phyloP scores from a whole-genome alignment of 2,888 invertebrate genomes.

The Melanargia galathea region DNA sequence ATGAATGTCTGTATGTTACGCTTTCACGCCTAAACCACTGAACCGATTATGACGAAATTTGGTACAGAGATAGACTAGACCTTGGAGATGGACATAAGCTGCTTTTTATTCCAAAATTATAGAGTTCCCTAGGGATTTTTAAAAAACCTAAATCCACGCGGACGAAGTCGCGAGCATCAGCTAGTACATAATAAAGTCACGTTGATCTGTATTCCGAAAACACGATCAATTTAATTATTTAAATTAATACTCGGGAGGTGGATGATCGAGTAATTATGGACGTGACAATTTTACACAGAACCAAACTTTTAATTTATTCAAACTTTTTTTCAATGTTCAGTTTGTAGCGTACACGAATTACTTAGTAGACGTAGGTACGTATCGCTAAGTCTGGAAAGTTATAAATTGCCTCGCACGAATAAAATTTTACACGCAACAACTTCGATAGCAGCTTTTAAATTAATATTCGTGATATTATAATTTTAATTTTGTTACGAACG shows the following conservation, averaged over 20 bases:
- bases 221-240: constrained; percentile 1
- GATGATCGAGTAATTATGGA: constrained; percentile 8
- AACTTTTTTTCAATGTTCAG: constrained; percentile 2
- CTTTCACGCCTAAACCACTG: too few relatives aligned
- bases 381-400: constrained; percentile 26
- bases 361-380: constrained; percentile 1
- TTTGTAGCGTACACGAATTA: not conserved
- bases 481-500: too few relatives aligned
- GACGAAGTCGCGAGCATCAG: too few relatives aligned
- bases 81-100: too few relatives aligned
- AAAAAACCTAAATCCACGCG: too few relatives aligned
- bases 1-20: too few relatives aligned
- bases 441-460: not conserved
- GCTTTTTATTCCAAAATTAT: too few relatives aligned
- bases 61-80: too few relatives aligned
- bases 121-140: too few relatives aligned
- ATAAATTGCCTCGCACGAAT: constrained; percentile 18
- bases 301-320: not conserved
- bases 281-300: constrained; percentile 11
- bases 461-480: constrained; percentile 8
- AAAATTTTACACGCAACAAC: constrained; percentile 19
- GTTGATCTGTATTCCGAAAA: too few relatives aligned
- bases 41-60: too few relatives aligned
- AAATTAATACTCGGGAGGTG: constrained; percentile 11
- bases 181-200: too few relatives aligned